Evolutionary conservation across 1,140 invertebrate genomes (phyloP).

Genomic region (Rhysida immarginata): DNA sequence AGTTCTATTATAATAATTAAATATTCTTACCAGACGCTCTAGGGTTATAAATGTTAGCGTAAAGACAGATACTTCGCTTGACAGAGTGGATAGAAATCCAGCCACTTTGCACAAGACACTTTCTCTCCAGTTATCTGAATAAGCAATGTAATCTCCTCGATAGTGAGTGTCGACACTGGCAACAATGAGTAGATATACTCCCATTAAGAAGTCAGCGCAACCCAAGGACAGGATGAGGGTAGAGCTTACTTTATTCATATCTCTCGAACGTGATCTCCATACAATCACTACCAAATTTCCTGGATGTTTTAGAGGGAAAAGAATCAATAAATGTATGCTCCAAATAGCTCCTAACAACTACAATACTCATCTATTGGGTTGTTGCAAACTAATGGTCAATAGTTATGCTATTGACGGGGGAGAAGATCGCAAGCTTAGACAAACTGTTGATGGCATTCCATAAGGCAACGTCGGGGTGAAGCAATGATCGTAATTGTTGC

Average conservation of each 20-base stretch:
- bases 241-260: constrained; percentile 23
- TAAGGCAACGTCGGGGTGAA: too few species aligned
- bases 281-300: constrained; percentile 30
- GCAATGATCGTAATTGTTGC: too few species aligned
- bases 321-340: too few species aligned
- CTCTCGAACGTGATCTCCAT: constrained; percentile 25
- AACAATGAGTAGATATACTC: constrained; percentile 30
- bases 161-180: constrained; percentile 31
- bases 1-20: not conserved
- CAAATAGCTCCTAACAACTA: too few species aligned
- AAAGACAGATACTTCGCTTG: constrained; percentile 26
- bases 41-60: constrained; percentile 28
- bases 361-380: too few species aligned
- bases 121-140: constrained; percentile 30
- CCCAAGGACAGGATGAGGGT: constrained; percentile 31
- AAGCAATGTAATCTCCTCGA: constrained; percentile 31
- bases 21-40: constrained; percentile 22
- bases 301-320: not conserved
- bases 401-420: too few species aligned
- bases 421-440: too few species aligned
- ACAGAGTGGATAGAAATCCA: constrained; percentile 34
- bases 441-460: too few species aligned
- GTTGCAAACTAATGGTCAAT: too few species aligned
- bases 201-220: constrained; percentile 31
- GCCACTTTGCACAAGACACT: constrained; percentile 30